These are phyloP conservation scores for Ibidorhyncha struthersii DNA, from an alignment of 2,113 vertebrate species.

Conservation along the genomic window DNA sequence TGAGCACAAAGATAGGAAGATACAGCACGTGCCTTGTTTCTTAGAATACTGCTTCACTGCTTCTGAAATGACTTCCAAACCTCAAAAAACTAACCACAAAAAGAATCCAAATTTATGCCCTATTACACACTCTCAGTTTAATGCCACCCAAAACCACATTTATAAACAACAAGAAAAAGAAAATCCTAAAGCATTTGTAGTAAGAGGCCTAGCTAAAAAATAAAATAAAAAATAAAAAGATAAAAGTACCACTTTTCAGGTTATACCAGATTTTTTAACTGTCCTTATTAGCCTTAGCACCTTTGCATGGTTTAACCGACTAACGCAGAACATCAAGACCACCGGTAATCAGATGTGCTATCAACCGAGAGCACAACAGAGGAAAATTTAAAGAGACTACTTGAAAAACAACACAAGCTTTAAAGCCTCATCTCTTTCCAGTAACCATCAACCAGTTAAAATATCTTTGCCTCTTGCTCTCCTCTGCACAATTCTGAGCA, in stretches of 20 bases:
- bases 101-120: fast-evolving
- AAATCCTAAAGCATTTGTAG: not conserved
- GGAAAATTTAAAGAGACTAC: not conserved
- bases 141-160: not conserved
- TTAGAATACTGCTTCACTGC: fast-evolving
- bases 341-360: not conserved
- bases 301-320: fast-evolving
- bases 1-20: fast-evolving
- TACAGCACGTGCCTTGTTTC: fast-evolving
- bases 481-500: not conserved
- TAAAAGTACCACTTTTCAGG: not conserved
- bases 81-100: not conserved
- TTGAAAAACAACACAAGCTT: not conserved
- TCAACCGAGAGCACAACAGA: not conserved
- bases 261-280: fast-evolving
- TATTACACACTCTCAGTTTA: not conserved
- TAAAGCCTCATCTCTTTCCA: not conserved
- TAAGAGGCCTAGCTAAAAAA: not conserved
- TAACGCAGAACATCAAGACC: not conserved
- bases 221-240: no score
- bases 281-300: not conserved
- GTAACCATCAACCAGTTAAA: not conserved
- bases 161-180: not conserved
- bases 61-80: not conserved
- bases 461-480: not conserved